Base-by-base conservation (phyloP, 2,888 invertebrate species). In the Drosophila flavopinicola region DNA sequence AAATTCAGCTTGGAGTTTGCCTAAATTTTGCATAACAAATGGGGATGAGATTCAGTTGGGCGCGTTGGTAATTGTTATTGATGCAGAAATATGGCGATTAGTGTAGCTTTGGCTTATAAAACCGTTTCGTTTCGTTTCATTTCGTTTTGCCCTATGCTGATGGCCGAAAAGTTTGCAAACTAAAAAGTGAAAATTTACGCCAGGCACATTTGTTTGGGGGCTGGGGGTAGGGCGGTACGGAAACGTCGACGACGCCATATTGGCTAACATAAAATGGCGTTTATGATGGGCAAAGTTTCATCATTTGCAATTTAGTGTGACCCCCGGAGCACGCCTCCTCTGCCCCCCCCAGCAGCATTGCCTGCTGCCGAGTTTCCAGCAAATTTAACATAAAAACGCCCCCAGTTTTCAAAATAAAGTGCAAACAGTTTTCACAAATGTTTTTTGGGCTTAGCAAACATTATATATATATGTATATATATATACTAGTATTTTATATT, bases 261-360 rank as follows among this genome's bases (percentile, higher is more conserved):
- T 78, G 79, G 78, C 67, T 82, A 82, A 76, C 78, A 78, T 78
- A 68, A 79, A 79, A 82, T 78, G 79, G 76, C 78, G 78, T 78
- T 79, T 82, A 78, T 82, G 82, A 82, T 79, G 78, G 82, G 66
- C 78, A 79, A 79, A 79, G 70, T 79, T 79, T 78, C 77, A 77
- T 77, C 78, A 78, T 78, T 78, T 80, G 80, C 78, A 78, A 80
- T 80, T 78, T 75, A 64, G 59, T 68, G 51, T 74, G 63, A 77
- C 78, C 68, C 61, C 64, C 51, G 37, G 20, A 25, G 44, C 66
- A 41, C 6, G 30, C 29, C 35, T 11, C 29, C 35, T 11, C 41
- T 60, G 47, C 41, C 35, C 45, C 23, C 29, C n/a, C n/a, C n/a
- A n/a, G n/a, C n/a, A 30, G 45, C 29, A 9, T 3, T 15, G 2